Evolutionary conservation across 2,888 invertebrate genomes (phyloP).

Genomic region (Griposia aprilina): DNA sequence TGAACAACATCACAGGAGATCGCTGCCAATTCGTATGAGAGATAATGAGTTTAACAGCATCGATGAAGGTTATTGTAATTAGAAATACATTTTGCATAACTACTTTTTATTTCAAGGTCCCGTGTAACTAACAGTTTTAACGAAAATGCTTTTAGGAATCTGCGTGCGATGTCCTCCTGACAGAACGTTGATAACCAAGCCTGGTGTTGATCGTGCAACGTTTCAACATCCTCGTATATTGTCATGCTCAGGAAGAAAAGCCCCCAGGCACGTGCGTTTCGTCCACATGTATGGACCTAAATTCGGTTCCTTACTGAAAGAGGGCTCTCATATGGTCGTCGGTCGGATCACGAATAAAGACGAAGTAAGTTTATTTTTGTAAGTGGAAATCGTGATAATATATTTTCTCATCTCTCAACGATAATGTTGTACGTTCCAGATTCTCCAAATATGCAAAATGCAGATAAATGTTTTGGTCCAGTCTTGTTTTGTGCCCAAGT

Average conservation of each 20-base stretch:
- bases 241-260: constrained; percentile 79
- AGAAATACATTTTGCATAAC: constrained; percentile 22
- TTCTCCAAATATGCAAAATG: constrained; percentile 84
- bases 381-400: constrained; percentile 30
- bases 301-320: constrained; percentile 81
- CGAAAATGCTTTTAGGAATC: constrained; percentile 55
- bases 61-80: constrained; percentile 65
- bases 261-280: constrained; percentile 77
- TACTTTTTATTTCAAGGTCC: constrained; percentile 29
- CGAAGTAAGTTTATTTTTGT: constrained; percentile 74
- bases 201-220: constrained; percentile 79
- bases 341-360: constrained; percentile 80
- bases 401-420: constrained; percentile 54
- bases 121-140: background rate
- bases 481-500: constrained; percentile 81
- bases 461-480: constrained; percentile 84
- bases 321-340: constrained; percentile 83
- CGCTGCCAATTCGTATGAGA: constrained; percentile 66
- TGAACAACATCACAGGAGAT: constrained; percentile 65
- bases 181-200: constrained; percentile 82
- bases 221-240: constrained; percentile 79
- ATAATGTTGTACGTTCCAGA: constrained; percentile 74
- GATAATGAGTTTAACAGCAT: constrained; percentile 70
- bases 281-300: constrained; percentile 83
- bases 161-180: constrained; percentile 87